Evolutionary conservation across 2,888 invertebrate species (phyloP), one percentile per base, ranked within the genome.

Genomic region (Lathronympha strigana): DNA sequence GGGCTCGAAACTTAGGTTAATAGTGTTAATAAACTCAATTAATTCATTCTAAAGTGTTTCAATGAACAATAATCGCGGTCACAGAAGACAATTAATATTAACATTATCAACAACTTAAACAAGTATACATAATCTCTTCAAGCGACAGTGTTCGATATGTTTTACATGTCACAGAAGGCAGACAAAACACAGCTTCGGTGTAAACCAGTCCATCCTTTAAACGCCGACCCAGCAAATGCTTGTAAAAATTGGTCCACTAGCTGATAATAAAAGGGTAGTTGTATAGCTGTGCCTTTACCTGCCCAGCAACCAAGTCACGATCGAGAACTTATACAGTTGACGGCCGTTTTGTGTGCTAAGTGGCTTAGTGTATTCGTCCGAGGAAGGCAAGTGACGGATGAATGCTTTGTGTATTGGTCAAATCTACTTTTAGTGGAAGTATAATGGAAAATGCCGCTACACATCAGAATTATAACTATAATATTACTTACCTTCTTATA

Each of bases 181-280:
- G n/a, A n/a, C n/a, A n/a, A 25, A 6, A 19, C 13, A 43, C 23
- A 28, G 23, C 17, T 28, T 45, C 64, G 58, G 64, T 64, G 64
- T 53, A 33, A 64, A 38, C 4, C 8, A 1, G n/a, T 15, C 21
- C 58, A 36, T 19, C 43, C 50, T 51, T 45, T 64, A 64, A 64
- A 60, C 45, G 64, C 36, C 25, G 36, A 64, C 58, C 64, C 33
- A 64, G 51, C 64, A 60, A 64, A 53, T 64, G 58, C 64, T 64
- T 64, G 51, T 60, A 64, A 64, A 64, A 64, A 64, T 64, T 60
- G 64, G 64, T 51, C 63, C 43, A 19, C 40, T 55, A 58, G 58
- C 60, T 64, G 58, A 60, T 64, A 64, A 64, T 64, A 64, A 64
- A 64, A 64, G 51, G 64, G 64, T 51, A 50, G 45, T 28, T 8